Conservation (phyloP, 2,888 invertebrate genomes). For the Phanerotoma sp. region DNA sequence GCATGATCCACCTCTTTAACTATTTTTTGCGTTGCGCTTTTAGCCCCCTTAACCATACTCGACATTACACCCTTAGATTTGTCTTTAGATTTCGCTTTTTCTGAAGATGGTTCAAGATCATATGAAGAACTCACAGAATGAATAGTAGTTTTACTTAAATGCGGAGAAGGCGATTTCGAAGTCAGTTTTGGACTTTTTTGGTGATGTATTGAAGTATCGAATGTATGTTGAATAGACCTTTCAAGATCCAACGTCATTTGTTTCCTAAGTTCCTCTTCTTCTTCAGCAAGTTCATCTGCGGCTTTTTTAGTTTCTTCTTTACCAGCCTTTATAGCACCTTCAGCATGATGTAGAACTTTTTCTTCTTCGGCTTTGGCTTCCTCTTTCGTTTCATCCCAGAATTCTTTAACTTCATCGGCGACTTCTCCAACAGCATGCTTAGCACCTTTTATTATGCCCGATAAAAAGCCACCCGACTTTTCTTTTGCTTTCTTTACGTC, state of each 20-base stretch:
- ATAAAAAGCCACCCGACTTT: constrained; percentile 33
- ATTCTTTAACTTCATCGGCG: constrained; percentile 35
- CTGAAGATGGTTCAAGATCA: constrained; percentile 30
- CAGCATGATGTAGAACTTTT: constrained; percentile 32
- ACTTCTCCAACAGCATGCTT: constrained; percentile 43
- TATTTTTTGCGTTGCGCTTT: constrained; percentile 36
- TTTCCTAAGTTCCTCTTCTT: constrained; percentile 1
- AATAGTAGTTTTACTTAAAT: too few relatives aligned
- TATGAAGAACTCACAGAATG: too few relatives aligned
- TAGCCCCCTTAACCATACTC: constrained; percentile 41
- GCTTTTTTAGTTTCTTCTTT: too few relatives aligned
- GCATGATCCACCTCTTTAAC: too few relatives aligned
- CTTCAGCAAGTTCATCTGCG: too few relatives aligned
- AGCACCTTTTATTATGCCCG: constrained; percentile 42
- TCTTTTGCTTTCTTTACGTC: constrained; percentile 32
- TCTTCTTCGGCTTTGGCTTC: too few relatives aligned
- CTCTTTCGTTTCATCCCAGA: constrained; percentile 35
- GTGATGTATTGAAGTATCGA: background rate
- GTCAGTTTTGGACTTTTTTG: background rate
- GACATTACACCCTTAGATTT: constrained; percentile 41
- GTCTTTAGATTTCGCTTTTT: constrained; percentile 37
- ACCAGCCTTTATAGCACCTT: too few relatives aligned
- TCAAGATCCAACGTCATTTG: constrained; percentile 1
- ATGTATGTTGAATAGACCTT: background rate
- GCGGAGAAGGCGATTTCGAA: too few relatives aligned